phyloP scores from a whole-genome alignment of 2,888 invertebrate genomes.

The Scaptomyza cyrtandrae region DNA sequence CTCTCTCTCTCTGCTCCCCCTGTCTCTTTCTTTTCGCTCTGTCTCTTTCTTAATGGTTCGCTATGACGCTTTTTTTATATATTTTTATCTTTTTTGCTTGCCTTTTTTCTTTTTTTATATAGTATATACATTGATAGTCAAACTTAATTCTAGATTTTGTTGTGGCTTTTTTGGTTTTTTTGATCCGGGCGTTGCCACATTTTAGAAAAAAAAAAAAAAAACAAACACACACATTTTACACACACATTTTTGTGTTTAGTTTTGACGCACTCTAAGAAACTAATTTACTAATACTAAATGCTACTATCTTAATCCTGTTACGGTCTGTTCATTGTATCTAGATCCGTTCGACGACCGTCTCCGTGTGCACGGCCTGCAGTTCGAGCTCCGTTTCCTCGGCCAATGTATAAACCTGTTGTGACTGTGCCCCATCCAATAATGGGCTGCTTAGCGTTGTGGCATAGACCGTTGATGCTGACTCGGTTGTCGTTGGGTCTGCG shows the following conservation, averaged over 20 bases:
- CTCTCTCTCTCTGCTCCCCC: slow-evolving; percentile 8
- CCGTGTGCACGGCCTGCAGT: slow-evolving; percentile 84
- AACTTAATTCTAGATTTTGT: slow-evolving; percentile 45
- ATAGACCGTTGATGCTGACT: slow-evolving; percentile 27
- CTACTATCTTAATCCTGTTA: slow-evolving; percentile 47
- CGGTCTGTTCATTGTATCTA: slow-evolving; percentile 33
- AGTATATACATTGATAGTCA: slow-evolving; percentile 57
- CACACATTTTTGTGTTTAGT: not conserved
- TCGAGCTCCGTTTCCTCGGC: slow-evolving; percentile 86
- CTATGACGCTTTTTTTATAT: not conserved
- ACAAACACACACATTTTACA: slow-evolving; percentile 40
- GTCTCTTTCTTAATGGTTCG: not conserved
- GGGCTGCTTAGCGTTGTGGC: slow-evolving; percentile 63
- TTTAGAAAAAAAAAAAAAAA: slow-evolving; percentile 40
- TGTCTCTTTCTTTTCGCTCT: slow-evolving; percentile 1
- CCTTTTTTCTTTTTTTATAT: not conserved
- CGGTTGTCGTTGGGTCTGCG: no score
- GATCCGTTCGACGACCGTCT: slow-evolving; percentile 79
- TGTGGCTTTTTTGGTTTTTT: slow-evolving; percentile 14
- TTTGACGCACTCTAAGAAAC: slow-evolving; percentile 16
- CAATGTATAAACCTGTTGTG: slow-evolving; percentile 85
- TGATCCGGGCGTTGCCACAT: slow-evolving; percentile 26
- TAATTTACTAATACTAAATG: slow-evolving; percentile 58
- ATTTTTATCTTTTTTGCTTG: not conserved
- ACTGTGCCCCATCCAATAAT: slow-evolving; percentile 66